These are phyloP conservation scores for Rhynchomys soricoides DNA, from an alignment of 2,113 vertebrate genomes.

Conservation along the genomic window DNA sequence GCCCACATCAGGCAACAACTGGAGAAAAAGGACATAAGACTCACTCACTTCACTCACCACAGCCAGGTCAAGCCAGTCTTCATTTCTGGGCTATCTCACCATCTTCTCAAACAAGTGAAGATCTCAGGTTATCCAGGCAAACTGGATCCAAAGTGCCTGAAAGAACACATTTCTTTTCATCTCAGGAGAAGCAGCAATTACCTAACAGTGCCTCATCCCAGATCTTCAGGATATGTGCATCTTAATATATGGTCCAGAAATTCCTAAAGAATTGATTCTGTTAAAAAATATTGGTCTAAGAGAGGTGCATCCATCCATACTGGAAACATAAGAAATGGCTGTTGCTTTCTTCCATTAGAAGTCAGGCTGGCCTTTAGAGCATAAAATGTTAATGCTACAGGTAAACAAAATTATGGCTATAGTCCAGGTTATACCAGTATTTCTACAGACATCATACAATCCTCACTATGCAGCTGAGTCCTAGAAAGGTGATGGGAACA, in stretches of 20 bases:
- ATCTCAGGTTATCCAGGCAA: neutral
- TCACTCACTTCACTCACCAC: neutral
- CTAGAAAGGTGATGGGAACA: neutral
- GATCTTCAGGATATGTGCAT: neutral
- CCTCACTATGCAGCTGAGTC: neutral
- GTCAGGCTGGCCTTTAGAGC: neutral
- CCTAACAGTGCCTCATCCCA: neutral
- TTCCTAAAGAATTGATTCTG: neutral
- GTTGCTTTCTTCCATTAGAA: neutral
- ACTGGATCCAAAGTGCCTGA: neutral
- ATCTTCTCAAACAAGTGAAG: neutral
- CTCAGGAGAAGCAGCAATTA: neutral
- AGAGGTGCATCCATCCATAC: neutral
- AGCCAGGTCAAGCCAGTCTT: neutral
- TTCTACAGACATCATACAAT: slow-evolving; percentile 3
- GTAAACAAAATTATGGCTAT: neutral
- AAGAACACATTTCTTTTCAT: neutral
- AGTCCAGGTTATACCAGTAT: neutral
- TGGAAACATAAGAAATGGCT: neutral
- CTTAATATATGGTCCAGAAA: neutral
- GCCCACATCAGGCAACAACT: neutral
- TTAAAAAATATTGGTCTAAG: neutral
- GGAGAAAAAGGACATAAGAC: neutral
- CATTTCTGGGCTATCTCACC: neutral
- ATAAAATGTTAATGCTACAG: neutral